Evolutionary conservation across 35 echinoderm and acorn worm genomes (phyloP).

Genomic region (Apostichopus parvimensis): DNA sequence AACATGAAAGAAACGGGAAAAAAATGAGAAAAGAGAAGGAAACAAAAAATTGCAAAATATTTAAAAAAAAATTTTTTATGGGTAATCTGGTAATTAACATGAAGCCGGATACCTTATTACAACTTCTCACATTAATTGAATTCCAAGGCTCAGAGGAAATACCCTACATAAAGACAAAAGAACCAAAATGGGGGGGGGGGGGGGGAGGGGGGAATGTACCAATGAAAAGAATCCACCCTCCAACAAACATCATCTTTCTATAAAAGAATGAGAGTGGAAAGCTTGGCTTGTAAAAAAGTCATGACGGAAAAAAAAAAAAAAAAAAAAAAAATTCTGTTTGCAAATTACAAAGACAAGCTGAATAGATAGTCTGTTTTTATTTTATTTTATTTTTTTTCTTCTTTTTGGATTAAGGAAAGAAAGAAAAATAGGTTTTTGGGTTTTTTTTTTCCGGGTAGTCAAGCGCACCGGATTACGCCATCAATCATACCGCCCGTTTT

Average conservation of each 20-base stretch:
- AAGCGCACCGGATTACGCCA: background rate
- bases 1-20: background rate
- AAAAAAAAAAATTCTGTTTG: background rate
- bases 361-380: background rate
- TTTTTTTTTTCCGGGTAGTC: background rate
- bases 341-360: background rate
- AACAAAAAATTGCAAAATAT: too few species aligned
- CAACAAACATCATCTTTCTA: background rate
- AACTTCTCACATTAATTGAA: background rate
- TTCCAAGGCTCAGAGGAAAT: background rate
- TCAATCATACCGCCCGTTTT: background rate
- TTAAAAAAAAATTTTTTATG: too few species aligned
- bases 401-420: background rate
- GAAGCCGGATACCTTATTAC: background rate
- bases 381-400: background rate
- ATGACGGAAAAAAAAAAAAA: background rate
- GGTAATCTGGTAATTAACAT: background rate
- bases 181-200: background rate
- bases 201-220: too few species aligned
- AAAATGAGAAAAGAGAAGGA: too few species aligned
- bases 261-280: background rate
- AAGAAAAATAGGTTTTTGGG: background rate
- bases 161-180: background rate
- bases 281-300: background rate
- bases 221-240: too few species aligned